Conservation (phyloP, 2,113 vertebrate genomes). For the Cinclus cinclus region DNA sequence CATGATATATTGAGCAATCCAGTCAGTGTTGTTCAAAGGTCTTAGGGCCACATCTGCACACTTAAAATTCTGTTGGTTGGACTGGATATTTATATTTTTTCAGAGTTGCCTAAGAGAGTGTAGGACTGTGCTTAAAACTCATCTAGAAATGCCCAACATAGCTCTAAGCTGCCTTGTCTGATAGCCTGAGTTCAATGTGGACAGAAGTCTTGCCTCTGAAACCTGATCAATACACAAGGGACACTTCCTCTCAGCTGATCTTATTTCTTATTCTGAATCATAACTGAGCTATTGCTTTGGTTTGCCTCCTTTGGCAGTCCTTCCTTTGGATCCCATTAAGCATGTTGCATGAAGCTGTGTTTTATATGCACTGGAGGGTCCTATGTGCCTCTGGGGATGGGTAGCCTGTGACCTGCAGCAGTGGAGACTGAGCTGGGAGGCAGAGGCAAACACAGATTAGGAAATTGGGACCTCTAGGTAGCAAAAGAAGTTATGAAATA, state of each 20-base stretch:
- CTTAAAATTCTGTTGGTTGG: neutral
- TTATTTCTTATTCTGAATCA: neutral
- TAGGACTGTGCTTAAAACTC: neutral
- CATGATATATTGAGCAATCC: neutral
- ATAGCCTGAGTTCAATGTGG: neutral
- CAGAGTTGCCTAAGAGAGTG: neutral
- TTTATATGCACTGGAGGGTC: neutral
- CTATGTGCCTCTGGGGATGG: neutral
- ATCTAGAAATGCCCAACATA: neutral
- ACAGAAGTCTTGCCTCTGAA: neutral
- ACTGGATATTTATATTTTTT: neutral
- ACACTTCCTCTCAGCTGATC: neutral
- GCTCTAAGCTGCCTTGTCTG: neutral
- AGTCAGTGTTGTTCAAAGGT: neutral
- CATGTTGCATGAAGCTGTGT: fast-evolving
- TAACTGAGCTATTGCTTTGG: neutral
- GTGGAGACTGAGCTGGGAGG: neutral
- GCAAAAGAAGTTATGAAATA: neutral
- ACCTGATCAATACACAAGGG: neutral
- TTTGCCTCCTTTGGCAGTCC: neutral
- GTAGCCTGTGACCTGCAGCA: neutral
- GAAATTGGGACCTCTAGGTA: neutral
- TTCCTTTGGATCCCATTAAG: neutral
- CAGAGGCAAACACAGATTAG: neutral
- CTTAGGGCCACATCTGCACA: neutral